Evolutionary conservation across 1,140 invertebrate species (phyloP), one percentile per base, ranked within the genome.

Genomic region (Heliconius hewitsoni): DNA sequence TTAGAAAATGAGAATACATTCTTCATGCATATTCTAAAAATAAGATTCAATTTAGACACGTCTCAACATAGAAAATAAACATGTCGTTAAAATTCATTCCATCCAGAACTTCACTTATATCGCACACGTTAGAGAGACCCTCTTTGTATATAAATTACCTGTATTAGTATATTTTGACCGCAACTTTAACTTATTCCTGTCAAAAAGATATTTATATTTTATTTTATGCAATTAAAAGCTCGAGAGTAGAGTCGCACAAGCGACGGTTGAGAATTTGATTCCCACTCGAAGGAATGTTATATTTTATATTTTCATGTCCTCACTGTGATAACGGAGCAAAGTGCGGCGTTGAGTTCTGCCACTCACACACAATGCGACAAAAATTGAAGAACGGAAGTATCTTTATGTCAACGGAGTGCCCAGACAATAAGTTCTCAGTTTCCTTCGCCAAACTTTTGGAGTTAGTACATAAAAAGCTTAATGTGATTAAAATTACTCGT

Each of bases 51-150:
- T 66, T 66, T 66, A 66, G 27, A 30, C 60, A 66, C 27, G 60
- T 66, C 11, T 66, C 23, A 27, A 66, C 60, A 66, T 66, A 66
- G 60, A 66, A 66, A 30, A 30, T 66, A 66, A 66, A 66, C 23
- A 23, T n/a, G 60, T 30, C 60, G 39, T 76, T 76, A 71, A 76
- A 76, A 76, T 71, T 76, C 74, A 76, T 50, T 76, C n/a, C 60
- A 76, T 70, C 66, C 74, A 76, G 74, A 76, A 70, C 42, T 46
- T 76, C 71, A 76, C 39, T 55, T 78, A 73, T 73, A 78, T 57
- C 71, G 71, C 70, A 71, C 30, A 66, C 70, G 66, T 70, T 42
- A 73, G 71, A 16, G 34, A 23, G 9, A 60, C 57, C 72, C 73
- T 80, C 78, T 42, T 23, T 70, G 79, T 55, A 46, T 74, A 42